phyloP scores from a whole-genome alignment of 37 sponge, comb jelly and placozoan genomes.

The Geodia barretti region DNA sequence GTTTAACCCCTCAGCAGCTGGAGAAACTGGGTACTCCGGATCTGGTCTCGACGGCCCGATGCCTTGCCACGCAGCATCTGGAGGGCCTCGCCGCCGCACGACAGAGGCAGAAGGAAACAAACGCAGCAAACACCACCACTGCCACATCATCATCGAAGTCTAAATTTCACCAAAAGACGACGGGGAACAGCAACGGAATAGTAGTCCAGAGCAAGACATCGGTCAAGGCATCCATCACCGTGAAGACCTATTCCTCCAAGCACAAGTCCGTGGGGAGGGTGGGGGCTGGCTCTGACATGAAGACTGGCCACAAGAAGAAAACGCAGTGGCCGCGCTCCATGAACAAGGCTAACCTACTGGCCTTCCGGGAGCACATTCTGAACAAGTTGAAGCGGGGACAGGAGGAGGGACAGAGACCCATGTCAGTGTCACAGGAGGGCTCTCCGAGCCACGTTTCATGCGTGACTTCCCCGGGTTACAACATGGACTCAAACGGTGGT shows the following conservation, averaged over 20 bases:
- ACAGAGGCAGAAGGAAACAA: neutral
- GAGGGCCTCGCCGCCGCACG: neutral
- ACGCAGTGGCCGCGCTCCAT: slow-evolving; percentile 66
- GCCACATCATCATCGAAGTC: neutral
- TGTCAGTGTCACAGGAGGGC: neutral
- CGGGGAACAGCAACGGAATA: neutral
- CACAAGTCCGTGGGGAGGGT: neutral
- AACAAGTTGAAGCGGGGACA: slow-evolving; percentile 64
- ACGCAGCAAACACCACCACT: neutral
- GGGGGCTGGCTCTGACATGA: neutral
- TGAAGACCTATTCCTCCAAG: neutral
- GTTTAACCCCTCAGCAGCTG: neutral
- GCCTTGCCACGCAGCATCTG: neutral
- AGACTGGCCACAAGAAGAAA: slow-evolving; percentile 19
- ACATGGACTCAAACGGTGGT: neutral
- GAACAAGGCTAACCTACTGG: slow-evolving; percentile 64
- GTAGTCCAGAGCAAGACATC: neutral
- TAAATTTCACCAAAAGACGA: neutral
- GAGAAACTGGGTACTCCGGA: neutral
- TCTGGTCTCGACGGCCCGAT: neutral
- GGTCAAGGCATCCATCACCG: neutral
- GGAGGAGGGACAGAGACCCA: slow-evolving; percentile 3
- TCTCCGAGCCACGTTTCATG: neutral
- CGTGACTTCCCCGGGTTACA: neutral
- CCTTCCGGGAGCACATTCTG: slow-evolving; percentile 61